These are phyloP conservation scores for Ciconia boyciana DNA, from an alignment of 2,113 vertebrate genomes.

Conservation along the genomic window DNA sequence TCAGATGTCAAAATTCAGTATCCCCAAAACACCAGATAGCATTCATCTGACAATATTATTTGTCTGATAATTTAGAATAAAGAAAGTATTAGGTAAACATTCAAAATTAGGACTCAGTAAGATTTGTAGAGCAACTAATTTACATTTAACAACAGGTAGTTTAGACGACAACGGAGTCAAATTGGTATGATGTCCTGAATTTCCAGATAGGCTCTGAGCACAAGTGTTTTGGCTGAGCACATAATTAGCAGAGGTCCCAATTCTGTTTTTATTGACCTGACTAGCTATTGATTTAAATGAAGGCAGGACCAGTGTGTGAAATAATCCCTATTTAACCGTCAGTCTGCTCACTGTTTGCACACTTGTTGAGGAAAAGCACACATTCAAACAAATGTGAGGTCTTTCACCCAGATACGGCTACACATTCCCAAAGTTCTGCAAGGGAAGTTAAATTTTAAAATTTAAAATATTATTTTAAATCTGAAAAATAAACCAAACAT, in stretches of 20 bases:
- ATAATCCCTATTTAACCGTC: neutral
- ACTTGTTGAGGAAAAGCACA: neutral
- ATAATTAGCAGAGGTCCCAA: neutral
- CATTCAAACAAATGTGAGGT: neutral
- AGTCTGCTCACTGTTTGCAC: neutral
- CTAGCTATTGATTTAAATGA: neutral
- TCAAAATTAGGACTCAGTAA: neutral
- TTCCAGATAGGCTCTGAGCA: neutral
- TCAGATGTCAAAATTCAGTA: neutral
- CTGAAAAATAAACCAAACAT: neutral
- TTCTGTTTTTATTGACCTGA: neutral
- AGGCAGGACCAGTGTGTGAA: neutral
- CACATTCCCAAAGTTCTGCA: neutral
- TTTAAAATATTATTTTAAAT: neutral
- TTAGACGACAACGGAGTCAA: neutral
- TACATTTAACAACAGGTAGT: neutral
- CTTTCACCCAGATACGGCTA: neutral
- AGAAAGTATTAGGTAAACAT: neutral
- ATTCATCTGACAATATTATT: neutral
- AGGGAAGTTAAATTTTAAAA: neutral
- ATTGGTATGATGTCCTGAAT: neutral
- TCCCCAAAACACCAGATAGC: neutral
- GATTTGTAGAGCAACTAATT: neutral
- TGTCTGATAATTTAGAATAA: neutral
- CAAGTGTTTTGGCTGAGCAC: neutral